Evolutionary conservation across 2,797 vertebrate genomes (phyloP).

Genomic region (Chrosomus eos): DNA sequence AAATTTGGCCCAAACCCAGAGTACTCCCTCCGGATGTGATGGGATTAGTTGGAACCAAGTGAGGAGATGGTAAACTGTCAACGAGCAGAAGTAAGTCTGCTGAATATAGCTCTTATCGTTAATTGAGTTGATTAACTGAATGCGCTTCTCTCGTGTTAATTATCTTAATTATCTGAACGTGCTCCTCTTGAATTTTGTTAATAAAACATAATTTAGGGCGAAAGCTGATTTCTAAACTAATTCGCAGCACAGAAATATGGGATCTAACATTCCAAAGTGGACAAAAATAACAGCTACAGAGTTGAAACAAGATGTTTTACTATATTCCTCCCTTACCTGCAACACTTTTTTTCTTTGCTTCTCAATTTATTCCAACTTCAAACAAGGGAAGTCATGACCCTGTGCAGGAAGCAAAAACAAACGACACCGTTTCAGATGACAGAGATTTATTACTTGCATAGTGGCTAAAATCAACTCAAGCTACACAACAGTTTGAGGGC

Average conservation of each 20-base stretch:
- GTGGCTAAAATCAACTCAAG: slow-evolving; percentile 8
- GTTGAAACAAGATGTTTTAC: background rate
- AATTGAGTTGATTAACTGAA: too few species aligned
- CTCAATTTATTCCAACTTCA: slow-evolving; percentile 9
- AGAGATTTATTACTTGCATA: slow-evolving; percentile 36
- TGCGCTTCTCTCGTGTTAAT: too few species aligned
- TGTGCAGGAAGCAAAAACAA: slow-evolving; percentile 11
- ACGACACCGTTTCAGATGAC: background rate
- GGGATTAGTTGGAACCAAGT: too few species aligned
- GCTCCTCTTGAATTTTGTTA: too few species aligned
- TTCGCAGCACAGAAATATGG: background rate
- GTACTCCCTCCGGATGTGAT: too few species aligned
- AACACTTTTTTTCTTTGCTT: background rate
- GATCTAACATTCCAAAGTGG: background rate
- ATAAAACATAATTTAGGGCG: background rate
- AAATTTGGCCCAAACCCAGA: too few species aligned
- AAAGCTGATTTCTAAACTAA: background rate
- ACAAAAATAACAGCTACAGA: background rate
- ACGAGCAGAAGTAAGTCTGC: too few species aligned
- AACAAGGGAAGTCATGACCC: slow-evolving; percentile 20
- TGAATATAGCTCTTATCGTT: too few species aligned
- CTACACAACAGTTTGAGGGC: slow-evolving; percentile 18
- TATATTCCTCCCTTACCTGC: background rate
- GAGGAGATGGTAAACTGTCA: too few species aligned
- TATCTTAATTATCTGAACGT: too few species aligned